Base-by-base conservation (phyloP, 2,797 vertebrate species). In the Adrianichthys oophorus region DNA sequence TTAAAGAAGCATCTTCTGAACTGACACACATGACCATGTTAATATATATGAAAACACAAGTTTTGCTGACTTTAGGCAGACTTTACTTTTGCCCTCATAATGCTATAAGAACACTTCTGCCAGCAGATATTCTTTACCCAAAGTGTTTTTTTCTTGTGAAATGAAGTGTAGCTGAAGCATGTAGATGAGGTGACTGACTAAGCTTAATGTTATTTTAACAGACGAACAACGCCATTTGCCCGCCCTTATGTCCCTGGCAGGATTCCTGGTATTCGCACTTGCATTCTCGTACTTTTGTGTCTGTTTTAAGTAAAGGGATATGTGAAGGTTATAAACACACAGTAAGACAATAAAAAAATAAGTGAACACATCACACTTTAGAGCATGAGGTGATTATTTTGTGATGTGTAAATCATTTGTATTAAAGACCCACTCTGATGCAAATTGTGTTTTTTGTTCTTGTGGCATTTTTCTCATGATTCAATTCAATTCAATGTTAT, bases 321-420 rank as follows among this genome's bases (percentile, higher is more conserved):
- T 37, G 73, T 52, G 52, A 29, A 24, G 68, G 51, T 56, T 54
- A 82, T 59, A 56, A 73, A 85, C 74, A 75, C 64, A 59, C 57
- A 56, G 48, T 52, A 63, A 55, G 65, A 65, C 62, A 21, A 21
- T 21, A 21, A 29, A 7, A 26, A 74, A 80, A 81, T 49, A 71
- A 18, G 26, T 18, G 61, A 77, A 53, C 65, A 45, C 55, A 68
- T 49, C 61, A 42, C 56, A 65, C 45, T 78, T 70, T 55, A 67
- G 60, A 58, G 52, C 21, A 72, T 72, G 23, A 70, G 60, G 50
- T 32, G 48, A 64, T 80, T 79, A 77, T 62, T 63, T 58, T 78
- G 72, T 78, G 67, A 68, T 66, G 47, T 80, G 76, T 83, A 79
- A 83, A 72, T 75, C 53, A 60, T 70, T 71, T 55, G 67, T 49